These are phyloP conservation scores for Hyphantria cunea DNA, from an alignment of 1,140 invertebrate genomes.

Conservation along the genomic window DNA sequence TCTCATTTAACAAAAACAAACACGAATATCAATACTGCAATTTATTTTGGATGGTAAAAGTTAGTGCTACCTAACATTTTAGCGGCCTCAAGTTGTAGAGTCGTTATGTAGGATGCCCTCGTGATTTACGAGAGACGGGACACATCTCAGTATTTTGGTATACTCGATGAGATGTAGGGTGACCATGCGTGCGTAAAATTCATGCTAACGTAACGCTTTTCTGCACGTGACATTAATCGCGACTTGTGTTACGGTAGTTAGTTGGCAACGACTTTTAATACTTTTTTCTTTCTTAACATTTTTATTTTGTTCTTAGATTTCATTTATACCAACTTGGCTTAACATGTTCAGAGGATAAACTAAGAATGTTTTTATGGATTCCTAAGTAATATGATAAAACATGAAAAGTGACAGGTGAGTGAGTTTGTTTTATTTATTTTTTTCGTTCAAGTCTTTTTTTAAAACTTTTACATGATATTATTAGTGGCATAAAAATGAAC, in stretches of 20 bases:
- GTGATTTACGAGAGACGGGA: slow-evolving; percentile 34
- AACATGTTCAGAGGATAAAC: too few relatives aligned
- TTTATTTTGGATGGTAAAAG: too few relatives aligned
- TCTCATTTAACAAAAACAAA: too few relatives aligned
- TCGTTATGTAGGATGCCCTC: slow-evolving; percentile 30
- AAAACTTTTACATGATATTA: too few relatives aligned
- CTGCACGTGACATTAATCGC: slow-evolving; percentile 3
- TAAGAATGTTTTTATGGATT: too few relatives aligned
- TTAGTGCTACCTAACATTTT: slow-evolving; percentile 14
- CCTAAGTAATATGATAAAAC: too few relatives aligned
- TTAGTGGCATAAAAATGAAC: too few relatives aligned
- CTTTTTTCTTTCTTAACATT: not conserved
- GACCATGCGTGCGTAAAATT: slow-evolving; percentile 24
- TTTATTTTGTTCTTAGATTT: not conserved
- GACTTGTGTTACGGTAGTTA: not conserved
- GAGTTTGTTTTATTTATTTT: too few relatives aligned
- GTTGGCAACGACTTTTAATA: not conserved
- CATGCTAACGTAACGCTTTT: slow-evolving; percentile 8
- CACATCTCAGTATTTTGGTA: slow-evolving; percentile 33
- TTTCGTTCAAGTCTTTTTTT: too few relatives aligned
- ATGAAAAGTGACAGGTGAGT: too few relatives aligned
- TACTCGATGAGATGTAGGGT: slow-evolving; percentile 21
- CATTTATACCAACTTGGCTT: not conserved
- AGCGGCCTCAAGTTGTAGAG: slow-evolving; percentile 16
- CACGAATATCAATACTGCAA: too few relatives aligned